phyloP scores from a whole-genome alignment of 2,888 invertebrate species.

The Timandra comae region DNA sequence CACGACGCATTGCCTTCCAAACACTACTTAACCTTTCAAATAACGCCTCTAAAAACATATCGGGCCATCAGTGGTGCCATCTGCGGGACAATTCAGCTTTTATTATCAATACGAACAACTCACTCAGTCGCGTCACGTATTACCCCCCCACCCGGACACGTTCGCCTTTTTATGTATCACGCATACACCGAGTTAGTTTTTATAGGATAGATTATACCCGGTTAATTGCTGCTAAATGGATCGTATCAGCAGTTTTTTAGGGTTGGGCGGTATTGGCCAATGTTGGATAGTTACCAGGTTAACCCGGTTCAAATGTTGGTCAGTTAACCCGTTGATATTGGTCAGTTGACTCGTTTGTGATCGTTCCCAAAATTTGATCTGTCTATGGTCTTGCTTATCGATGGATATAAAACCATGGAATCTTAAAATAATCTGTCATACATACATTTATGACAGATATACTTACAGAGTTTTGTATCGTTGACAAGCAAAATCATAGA shows the following conservation, averaged over 20 bases:
- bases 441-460: too few species aligned
- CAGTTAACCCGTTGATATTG: too few species aligned
- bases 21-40: slow-evolving; percentile 16
- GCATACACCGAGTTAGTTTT: slow-evolving; percentile 26
- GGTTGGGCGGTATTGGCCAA: slow-evolving; percentile 8
- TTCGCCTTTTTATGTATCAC: slow-evolving; percentile 24
- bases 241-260: slow-evolving; percentile 22
- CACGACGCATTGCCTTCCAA: too few species aligned
- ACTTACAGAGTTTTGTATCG: too few species aligned
- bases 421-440: too few species aligned
- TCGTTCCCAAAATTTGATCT: too few species aligned
- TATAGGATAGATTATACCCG: slow-evolving; percentile 29
- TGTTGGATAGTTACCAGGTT: too few species aligned
- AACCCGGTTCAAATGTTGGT: slow-evolving; percentile 3
- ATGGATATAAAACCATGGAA: too few species aligned
- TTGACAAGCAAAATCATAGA: too few species aligned
- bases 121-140: slow-evolving; percentile 22
- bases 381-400: too few species aligned
- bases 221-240: slow-evolving; percentile 25
- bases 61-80: slow-evolving; percentile 29
- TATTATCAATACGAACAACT: slow-evolving; percentile 5
- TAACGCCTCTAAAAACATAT: slow-evolving; percentile 25
- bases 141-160: slow-evolving; percentile 6
- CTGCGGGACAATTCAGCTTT: slow-evolving; percentile 26
- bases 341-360: too few species aligned